Evolutionary conservation across 2,113 vertebrate species (phyloP), one percentile per base, ranked within the genome.

Genomic region (Psettodes erumei): DNA sequence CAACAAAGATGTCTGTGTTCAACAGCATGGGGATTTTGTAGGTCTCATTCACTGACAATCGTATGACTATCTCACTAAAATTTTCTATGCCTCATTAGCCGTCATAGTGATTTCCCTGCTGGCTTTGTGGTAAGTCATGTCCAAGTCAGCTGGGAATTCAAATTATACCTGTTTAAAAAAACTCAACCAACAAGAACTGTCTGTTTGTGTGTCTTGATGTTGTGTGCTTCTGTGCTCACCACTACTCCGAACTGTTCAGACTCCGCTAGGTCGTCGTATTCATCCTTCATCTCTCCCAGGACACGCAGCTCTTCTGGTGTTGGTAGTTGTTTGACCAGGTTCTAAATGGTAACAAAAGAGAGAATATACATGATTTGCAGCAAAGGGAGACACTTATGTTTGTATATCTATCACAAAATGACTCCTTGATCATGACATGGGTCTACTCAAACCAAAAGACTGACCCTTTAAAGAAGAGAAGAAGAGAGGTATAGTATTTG

Each of bases 241-340:
- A 96, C 95, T 8, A 96, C 94, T n/a, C 91, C 94, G 73, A 95
- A 97, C 82, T 96, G 96, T 75, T 98, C 96, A 0, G 94, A 84
- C 79, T 96, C 96, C 0, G 95, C 95, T 72, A 96, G 79, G 48
- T 96, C 96, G 5, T 95, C 93, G 18, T 97, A 98, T 47, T 96
- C 96, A 1, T 96, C 92, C 74, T 96, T 96, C 89, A 94, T 85
- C 33, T 95, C 96, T 2, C 79, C 92, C 51, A 98, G 90, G 70
- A 90, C 76, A 19, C 48, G 90, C 62, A 96, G 56, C 82, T 96
- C 93, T 5, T 95, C 95, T 13, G 84, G 51, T 68, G 91, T 88
- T 15, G 95, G 95, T 69, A 97, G 86, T 59, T 95, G 94, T 82
- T 96, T 96, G 70, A 96, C 80, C 76, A 97, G 93, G 70, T 95